A percentile compares a stretch with the other conserved stretches of the same genome.
phyloP scores from a whole-genome alignment of 2,113 vertebrate genomes.

The Leptosomus discolor region DNA sequence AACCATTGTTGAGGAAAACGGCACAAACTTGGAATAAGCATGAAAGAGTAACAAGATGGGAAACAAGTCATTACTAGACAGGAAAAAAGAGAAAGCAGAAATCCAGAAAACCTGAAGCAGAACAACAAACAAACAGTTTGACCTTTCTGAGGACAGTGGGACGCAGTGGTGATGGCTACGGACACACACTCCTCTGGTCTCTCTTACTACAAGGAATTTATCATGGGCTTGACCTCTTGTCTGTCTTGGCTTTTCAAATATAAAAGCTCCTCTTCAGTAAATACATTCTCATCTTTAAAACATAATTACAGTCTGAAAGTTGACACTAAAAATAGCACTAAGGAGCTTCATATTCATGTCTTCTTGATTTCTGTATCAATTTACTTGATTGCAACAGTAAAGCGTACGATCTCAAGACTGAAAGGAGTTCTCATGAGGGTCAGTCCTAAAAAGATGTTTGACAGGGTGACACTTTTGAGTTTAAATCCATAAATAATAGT shows the following conservation, averaged over 20 bases:
- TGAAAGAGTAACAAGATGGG: not conserved
- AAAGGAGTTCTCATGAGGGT: not conserved
- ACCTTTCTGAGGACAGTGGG: not conserved
- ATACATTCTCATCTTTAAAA: constrained; percentile 3
- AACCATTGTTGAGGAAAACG: not conserved
- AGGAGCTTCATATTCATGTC: not conserved
- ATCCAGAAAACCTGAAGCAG: not conserved
- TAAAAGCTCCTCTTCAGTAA: not conserved
- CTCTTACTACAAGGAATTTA: not conserved
- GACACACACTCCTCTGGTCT: not conserved
- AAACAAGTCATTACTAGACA: not conserved
- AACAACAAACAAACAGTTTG: not conserved
- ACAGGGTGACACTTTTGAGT: not conserved
- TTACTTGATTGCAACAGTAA: constrained; percentile 32
- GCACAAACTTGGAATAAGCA: not conserved
- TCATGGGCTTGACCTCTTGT: not conserved
- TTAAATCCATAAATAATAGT: not conserved
- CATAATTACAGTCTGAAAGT: not conserved
- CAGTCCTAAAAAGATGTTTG: not conserved
- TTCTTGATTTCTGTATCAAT: constrained; percentile 48
- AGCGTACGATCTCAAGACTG: not conserved
- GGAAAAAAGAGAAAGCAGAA: not conserved
- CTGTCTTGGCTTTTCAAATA: not conserved
- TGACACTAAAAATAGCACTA: constrained; percentile 29
- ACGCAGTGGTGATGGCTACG: not conserved